Conservation (phyloP, 2,888 invertebrate species). For the Phengaris alcon region DNA sequence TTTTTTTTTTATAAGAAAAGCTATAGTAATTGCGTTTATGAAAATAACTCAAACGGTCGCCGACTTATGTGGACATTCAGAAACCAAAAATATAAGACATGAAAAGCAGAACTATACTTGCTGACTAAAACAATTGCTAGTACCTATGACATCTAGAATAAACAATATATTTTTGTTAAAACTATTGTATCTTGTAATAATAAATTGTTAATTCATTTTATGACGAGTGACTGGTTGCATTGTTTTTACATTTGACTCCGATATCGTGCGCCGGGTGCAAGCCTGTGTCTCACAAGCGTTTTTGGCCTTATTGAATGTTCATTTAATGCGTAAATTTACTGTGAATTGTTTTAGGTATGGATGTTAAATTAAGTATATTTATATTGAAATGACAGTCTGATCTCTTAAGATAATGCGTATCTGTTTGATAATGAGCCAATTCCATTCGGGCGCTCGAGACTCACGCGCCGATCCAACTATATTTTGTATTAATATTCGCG, state of each 20-base stretch:
- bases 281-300: slow-evolving; percentile 44
- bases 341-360: slow-evolving; percentile 74
- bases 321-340: slow-evolving; percentile 58
- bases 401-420: slow-evolving; percentile 72
- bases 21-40: not conserved
- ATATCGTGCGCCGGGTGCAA: slow-evolving; percentile 36
- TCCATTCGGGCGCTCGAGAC: slow-evolving; percentile 47
- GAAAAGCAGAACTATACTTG: slow-evolving; percentile 52
- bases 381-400: slow-evolving; percentile 75
- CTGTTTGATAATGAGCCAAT: slow-evolving; percentile 47
- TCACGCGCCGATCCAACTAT: slow-evolving; percentile 32
- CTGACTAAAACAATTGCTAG: slow-evolving; percentile 47
- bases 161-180: slow-evolving; percentile 72
- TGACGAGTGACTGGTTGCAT: slow-evolving; percentile 63
- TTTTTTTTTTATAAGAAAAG: not conserved
- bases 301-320: slow-evolving; percentile 45
- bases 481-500: slow-evolving; percentile 36
- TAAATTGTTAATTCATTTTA: slow-evolving; percentile 70
- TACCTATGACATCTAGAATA: slow-evolving; percentile 49
- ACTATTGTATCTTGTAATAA: slow-evolving; percentile 59
- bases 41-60: slow-evolving; percentile 42
- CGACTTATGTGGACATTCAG: slow-evolving; percentile 63
- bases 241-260: slow-evolving; percentile 52
- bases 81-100: slow-evolving; percentile 64
- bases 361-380: slow-evolving; percentile 73